Evolutionary conservation across 2,888 invertebrate genomes (phyloP).

Genomic region (Agriopis marginaria): DNA sequence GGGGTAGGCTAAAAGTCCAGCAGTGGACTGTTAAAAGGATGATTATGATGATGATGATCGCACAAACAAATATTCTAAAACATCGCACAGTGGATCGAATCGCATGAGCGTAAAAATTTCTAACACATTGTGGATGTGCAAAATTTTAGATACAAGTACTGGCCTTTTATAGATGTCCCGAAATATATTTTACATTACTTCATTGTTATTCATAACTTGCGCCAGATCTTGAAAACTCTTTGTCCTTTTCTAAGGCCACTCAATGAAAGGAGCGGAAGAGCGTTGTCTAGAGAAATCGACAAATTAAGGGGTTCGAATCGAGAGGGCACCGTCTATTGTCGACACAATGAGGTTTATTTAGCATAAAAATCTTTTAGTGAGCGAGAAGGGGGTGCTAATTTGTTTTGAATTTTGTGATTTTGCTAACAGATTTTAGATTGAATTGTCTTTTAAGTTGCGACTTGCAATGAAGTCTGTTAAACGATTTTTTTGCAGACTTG

Average conservation of each 20-base stretch:
- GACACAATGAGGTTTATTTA: conserved; percentile 74
- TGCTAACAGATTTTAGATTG: not conserved
- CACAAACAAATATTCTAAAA: not conserved
- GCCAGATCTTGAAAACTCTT: conserved; percentile 50
- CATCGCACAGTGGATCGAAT: no score
- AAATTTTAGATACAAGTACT: not conserved
- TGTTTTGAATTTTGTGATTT: conserved; percentile 30
- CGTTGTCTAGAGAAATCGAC: conserved; percentile 72
- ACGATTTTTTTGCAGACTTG: no score
- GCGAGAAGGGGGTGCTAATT: conserved; percentile 60
- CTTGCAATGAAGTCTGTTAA: no score
- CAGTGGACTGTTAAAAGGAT: no score
- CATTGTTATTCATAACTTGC: conserved; percentile 38
- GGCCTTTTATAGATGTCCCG: not conserved
- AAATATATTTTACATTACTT: conserved; percentile 13
- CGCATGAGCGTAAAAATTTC: no score
- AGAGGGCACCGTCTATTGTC: conserved; percentile 69
- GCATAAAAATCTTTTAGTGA: conserved; percentile 68
- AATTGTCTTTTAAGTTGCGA: not conserved
- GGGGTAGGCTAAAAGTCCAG: no score
- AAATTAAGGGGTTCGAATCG: conserved; percentile 67
- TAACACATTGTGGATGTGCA: not conserved
- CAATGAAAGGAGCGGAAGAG: conserved; percentile 76
- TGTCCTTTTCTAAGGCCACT: conserved; percentile 61
- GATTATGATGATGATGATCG: no score